Evolutionary conservation across 2,113 vertebrate genomes (phyloP), one percentile per base, ranked within the genome.

Genomic region (Etheostoma spectabile): DNA sequence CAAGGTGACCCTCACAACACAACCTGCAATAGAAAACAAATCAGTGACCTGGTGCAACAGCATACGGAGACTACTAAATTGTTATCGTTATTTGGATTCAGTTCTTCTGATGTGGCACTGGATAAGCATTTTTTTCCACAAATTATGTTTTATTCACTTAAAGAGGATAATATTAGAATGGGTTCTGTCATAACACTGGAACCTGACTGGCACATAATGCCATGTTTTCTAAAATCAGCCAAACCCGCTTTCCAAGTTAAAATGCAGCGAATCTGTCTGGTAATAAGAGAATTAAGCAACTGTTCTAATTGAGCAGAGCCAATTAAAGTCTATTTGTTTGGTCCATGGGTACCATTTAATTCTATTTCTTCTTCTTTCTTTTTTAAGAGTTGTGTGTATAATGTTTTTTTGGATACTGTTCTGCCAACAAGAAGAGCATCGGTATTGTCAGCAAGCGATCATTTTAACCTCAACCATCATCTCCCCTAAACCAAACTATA

Each of bases 131-230:
- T 80, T 49, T 21, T 66, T 22, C 49, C 55, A 13, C 48, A 30
- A 67, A 63, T 24, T 24, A 56, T 73, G 30, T 27, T 38, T 38
- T 10, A 38, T 63, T 81, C 7, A 56, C 16, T 55, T 81, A 55
- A 81, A 14, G 35, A 15, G 12, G 1, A 16, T 56, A 22, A 22
- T 62, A 51, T 53, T 6, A 73, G 27, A 76, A 48, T 48, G 38
- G 18, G 76, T 80, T 80, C 42, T 11, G 30, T 22, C 53, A 49
- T 27, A 78, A 78, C 15, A 38, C 7, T 46, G 19, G 35, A 56
- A 16, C 24, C 33, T 78, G 55, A 66, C 11, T 33, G 45, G 19
- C 33, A 76, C 51, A 53, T 3, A 55, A 21, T 19, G 6, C 19
- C 2, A 15, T 8, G 16, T 60, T 18, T 18, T 72, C 24, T 55